Conservation (phyloP, 2,113 vertebrate species). For the Symphodus melops region DNA sequence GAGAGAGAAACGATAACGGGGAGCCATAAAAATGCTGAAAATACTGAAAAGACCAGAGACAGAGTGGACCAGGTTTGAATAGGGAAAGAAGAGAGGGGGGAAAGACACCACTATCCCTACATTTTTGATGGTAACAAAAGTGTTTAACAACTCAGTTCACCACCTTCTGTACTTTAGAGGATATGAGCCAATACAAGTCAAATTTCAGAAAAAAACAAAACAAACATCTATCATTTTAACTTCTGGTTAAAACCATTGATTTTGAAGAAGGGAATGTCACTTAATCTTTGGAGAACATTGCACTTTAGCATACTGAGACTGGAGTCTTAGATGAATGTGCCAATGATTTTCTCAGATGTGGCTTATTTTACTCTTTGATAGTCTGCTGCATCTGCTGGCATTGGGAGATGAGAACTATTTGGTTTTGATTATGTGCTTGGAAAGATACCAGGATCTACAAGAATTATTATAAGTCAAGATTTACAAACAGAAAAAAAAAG, state of each 20-base stretch:
- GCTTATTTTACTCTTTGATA: neutral
- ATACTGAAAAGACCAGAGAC: neutral
- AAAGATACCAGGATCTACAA: neutral
- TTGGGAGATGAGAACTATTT: neutral
- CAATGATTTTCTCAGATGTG: neutral
- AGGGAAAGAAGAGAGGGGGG: neutral
- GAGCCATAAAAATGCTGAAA: neutral
- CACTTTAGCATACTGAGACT: neutral
- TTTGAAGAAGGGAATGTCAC: too few species aligned
- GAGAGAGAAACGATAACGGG: slow-evolving; percentile 5
- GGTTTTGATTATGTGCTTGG: neutral
- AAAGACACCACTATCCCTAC: neutral
- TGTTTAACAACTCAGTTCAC: neutral
- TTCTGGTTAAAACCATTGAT: neutral
- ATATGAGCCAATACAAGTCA: neutral
- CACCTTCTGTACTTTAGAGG: neutral
- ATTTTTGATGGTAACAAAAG: neutral
- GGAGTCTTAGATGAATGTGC: neutral
- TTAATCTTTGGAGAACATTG: neutral
- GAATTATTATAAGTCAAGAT: neutral
- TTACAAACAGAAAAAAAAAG: neutral
- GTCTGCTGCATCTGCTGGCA: neutral
- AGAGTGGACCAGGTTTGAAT: neutral
- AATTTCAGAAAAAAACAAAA: neutral
- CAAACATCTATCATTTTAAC: neutral